phyloP scores from a whole-genome alignment of 2,113 vertebrate genomes.

The Gila orcuttii region DNA sequence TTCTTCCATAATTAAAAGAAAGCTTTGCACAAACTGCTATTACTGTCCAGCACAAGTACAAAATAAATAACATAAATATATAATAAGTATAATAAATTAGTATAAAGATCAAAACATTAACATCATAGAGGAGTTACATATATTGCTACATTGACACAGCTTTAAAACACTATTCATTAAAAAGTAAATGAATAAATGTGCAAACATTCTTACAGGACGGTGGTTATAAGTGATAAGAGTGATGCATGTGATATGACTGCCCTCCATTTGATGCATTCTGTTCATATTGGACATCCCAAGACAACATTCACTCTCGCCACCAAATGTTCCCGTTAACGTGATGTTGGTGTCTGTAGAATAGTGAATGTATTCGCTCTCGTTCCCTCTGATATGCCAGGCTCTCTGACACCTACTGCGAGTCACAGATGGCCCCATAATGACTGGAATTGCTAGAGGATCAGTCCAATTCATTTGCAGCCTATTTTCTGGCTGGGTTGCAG shows the following conservation, averaged over 20 bases:
- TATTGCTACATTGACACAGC: constrained; percentile 40
- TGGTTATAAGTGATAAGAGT: background rate
- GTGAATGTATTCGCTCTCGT: constrained; percentile 11
- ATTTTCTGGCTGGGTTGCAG: constrained; percentile 58
- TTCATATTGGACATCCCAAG: constrained; percentile 34
- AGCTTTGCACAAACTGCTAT: background rate
- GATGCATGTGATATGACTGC: background rate
- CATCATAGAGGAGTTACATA: constrained; percentile 15
- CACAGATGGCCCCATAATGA: constrained; percentile 66
- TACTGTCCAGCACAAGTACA: background rate
- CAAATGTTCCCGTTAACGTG: constrained; percentile 51
- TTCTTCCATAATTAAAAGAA: background rate
- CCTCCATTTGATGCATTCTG: constrained; percentile 32
- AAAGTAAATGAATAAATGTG: constrained; percentile 9
- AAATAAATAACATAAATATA: background rate
- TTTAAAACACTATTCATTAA: constrained; percentile 13
- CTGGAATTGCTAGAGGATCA: constrained; percentile 60
- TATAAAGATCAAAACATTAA: constrained; percentile 14
- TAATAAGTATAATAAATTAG: background rate
- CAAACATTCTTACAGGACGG: background rate
- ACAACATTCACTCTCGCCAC: constrained; percentile 26
- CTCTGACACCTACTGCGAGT: constrained; percentile 57
- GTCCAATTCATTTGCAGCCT: constrained; percentile 54
- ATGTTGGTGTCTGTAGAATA: constrained; percentile 19
- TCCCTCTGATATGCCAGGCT: constrained; percentile 48